Evolutionary conservation across 2,888 invertebrate species (phyloP).

Genomic region (Incurvaria masculella): DNA sequence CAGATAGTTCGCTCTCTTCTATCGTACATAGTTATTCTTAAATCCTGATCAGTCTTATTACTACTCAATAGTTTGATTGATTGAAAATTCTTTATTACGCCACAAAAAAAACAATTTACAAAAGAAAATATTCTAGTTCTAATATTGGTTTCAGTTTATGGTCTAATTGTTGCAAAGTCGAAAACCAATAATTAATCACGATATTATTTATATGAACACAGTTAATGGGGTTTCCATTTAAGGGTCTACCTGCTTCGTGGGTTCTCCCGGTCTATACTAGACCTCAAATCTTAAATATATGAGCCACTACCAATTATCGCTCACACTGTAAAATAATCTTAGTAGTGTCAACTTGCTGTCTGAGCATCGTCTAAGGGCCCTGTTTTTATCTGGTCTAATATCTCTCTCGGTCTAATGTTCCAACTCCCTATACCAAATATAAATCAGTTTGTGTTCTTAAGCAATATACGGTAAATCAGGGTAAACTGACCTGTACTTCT

Average conservation of each 20-base stretch:
- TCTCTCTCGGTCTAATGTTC: too few species aligned
- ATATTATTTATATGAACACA: too few species aligned
- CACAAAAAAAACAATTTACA: too few species aligned
- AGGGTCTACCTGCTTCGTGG: conserved; percentile 20
- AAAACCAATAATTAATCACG: too few species aligned
- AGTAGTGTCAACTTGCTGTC: not conserved
- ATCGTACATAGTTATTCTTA: conserved; percentile 5
- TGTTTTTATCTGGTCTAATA: not conserved
- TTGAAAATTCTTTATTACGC: too few species aligned
- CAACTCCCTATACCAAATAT: not conserved
- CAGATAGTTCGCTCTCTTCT: not conserved
- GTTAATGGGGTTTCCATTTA: too few species aligned
- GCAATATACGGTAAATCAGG: not conserved
- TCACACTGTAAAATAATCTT: too few species aligned
- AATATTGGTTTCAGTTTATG: too few species aligned
- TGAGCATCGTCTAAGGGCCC: not conserved
- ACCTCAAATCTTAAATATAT: conserved; percentile 20
- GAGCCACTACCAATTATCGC: conserved; percentile 4
- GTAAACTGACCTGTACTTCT: conserved; percentile 4
- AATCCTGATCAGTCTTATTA: too few species aligned
- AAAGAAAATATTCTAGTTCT: too few species aligned
- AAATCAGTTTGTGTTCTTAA: not conserved
- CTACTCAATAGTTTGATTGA: too few species aligned
- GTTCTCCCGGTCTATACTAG: conserved; percentile 21
- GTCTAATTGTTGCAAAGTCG: too few species aligned